Evolutionary conservation across 2,888 invertebrate species (phyloP), one percentile per base, ranked within the genome.

Genomic region (Dryomyza anilis): DNA sequence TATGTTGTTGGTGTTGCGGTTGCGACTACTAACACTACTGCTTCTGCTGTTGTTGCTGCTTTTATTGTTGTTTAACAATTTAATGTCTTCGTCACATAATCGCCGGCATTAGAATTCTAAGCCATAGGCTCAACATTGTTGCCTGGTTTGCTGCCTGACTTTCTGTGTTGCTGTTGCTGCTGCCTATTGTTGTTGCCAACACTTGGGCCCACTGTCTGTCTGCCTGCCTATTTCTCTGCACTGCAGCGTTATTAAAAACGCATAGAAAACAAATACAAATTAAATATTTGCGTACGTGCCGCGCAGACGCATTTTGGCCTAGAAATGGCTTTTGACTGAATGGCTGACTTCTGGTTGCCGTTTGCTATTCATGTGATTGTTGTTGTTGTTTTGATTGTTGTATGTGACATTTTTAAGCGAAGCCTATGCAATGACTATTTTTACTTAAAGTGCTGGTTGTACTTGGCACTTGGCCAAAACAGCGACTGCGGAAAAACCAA

Each of bases 301-400:
- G 16, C 50, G 16, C 45, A 45, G 64, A 61, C 65, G 60, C 63
- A 66, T 72, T 71, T 71, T 78, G 77, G 72, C 78, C 76, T 72
- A 67, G 58, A 64, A 67, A 67, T 62, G 62, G 48, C 27, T 53
- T 67, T 76, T 77, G n/a, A n/a, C n/a, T n/a, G n/a, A n/a, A n/a
- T n/a, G n/a, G n/a, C n/a, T n/a, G n/a, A n/a, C n/a, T n/a, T n/a
- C n/a, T n/a, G n/a, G n/a, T n/a, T n/a, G n/a, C n/a, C n/a, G n/a
- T n/a, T n/a, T n/a, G n/a, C n/a, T n/a, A n/a, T n/a, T n/a, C n/a
- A n/a, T n/a, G n/a, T n/a, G n/a, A n/a, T n/a, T n/a, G n/a, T n/a
- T n/a, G n/a, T n/a, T n/a, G n/a, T n/a, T n/a, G n/a, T n/a, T n/a
- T n/a, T n/a, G n/a, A n/a, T n/a, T n/a, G n/a, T n/a, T n/a, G n/a